Conservation (phyloP, 2,113 vertebrate species). For the Etheostoma cragini region DNA sequence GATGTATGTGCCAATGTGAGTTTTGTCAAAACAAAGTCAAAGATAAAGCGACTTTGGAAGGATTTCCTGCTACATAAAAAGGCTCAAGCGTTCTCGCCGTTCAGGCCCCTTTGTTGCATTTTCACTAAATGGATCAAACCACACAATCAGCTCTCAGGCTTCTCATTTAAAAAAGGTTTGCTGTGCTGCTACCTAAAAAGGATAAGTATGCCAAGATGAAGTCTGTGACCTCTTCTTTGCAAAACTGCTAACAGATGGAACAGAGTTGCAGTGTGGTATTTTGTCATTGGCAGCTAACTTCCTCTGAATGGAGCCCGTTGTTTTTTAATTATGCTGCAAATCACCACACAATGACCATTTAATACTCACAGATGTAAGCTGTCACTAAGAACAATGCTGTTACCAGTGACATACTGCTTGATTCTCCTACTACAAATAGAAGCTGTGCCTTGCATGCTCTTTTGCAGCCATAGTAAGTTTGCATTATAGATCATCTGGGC, state of each 20-base stretch:
- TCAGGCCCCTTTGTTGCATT: conserved; percentile 26
- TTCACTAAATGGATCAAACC: conserved; percentile 71
- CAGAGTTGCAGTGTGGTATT: conserved; percentile 55
- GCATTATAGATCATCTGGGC: conserved; percentile 52
- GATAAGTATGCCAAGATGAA: conserved; percentile 65
- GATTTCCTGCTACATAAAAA: conserved; percentile 40
- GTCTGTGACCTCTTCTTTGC: conserved; percentile 58
- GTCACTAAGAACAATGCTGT: conserved; percentile 42
- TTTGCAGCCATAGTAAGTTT: conserved; percentile 9
- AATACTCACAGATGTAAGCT: conserved; percentile 52
- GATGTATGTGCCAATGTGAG: conserved; percentile 54
- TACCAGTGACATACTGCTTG: conserved; percentile 24
- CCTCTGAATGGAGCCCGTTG: conserved; percentile 45
- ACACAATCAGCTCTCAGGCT: conserved; percentile 56
- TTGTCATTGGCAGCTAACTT: conserved; percentile 37
- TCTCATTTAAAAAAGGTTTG: conserved; percentile 45
- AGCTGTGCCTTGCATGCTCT: conserved; percentile 15
- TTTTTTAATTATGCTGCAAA: conserved; percentile 52
- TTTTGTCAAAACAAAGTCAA: conserved; percentile 59
- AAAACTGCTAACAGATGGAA: conserved; percentile 72
- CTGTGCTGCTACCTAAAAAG: conserved; percentile 76
- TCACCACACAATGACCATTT: conserved; percentile 48
- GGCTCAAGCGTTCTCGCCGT: not conserved
- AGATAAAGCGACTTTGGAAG: conserved; percentile 41
- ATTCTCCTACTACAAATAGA: conserved; percentile 28